Conservation (phyloP, 1,140 invertebrate genomes). For the Drosophila lowei region DNA sequence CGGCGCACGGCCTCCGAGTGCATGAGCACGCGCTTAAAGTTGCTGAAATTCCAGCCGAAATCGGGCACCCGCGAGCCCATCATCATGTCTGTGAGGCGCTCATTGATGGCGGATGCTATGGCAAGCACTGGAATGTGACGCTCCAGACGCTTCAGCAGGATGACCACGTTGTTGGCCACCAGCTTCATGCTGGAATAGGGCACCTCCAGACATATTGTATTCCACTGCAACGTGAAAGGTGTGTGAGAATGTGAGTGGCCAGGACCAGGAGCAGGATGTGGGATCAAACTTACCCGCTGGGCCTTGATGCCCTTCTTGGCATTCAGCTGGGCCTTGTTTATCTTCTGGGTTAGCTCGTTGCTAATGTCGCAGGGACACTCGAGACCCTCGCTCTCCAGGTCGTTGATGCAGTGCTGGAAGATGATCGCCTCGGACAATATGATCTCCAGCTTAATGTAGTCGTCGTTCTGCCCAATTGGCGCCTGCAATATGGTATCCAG, state of each 20-base stretch:
- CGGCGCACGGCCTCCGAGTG: constrained; percentile 94
- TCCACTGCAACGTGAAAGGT: constrained; percentile 89
- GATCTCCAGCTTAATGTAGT: constrained; percentile 92
- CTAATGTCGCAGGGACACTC: constrained; percentile 90
- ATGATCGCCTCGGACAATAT: constrained; percentile 93
- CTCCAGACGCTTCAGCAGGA: constrained; percentile 92
- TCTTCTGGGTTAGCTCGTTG: constrained; percentile 90
- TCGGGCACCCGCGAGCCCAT: constrained; percentile 84
- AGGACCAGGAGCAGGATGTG: not conserved
- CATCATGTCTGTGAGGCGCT: constrained; percentile 91
- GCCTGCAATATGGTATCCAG: constrained; percentile 94
- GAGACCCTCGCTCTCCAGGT: constrained; percentile 88
- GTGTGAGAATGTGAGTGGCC: not conserved
- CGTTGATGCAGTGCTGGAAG: constrained; percentile 90
- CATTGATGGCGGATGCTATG: constrained; percentile 93
- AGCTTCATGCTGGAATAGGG: constrained; percentile 90
- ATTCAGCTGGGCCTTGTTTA: constrained; percentile 87
- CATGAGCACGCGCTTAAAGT: constrained; percentile 88
- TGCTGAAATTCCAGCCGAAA: constrained; percentile 68
- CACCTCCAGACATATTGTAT: constrained; percentile 92
- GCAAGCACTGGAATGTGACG: constrained; percentile 92
- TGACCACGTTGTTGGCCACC: constrained; percentile 90
- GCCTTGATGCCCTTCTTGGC: constrained; percentile 92
- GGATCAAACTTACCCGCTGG: constrained; percentile 86
- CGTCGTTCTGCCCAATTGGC: constrained; percentile 88